Evolutionary conservation across 2,113 vertebrate species (phyloP).

Genomic region (Aphelocoma coerulescens): DNA sequence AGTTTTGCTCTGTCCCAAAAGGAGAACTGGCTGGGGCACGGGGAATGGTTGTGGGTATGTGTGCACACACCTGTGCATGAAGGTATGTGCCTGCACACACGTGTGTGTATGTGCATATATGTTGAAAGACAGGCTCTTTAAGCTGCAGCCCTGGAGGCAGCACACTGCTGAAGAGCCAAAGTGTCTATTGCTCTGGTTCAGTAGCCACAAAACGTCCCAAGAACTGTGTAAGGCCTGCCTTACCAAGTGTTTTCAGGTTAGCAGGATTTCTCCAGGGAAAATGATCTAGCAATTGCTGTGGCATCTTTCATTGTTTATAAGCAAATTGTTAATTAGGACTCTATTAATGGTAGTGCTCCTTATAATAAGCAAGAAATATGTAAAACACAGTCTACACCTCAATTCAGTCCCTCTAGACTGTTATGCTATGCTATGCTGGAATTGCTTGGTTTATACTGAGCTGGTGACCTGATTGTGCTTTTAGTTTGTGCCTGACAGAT

Average conservation of each 20-base stretch:
- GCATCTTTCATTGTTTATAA: background rate
- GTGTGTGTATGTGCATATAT: fast-evolving
- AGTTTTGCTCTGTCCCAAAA: background rate
- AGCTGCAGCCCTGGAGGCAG: background rate
- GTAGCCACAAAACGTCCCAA: background rate
- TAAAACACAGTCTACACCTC: background rate
- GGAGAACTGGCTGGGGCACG: background rate
- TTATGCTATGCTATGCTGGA: background rate
- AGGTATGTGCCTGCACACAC: background rate
- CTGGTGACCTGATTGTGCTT: background rate
- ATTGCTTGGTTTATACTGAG: background rate
- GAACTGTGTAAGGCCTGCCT: background rate
- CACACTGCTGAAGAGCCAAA: background rate
- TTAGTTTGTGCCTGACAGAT: background rate
- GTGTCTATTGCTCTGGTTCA: background rate
- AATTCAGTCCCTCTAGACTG: background rate
- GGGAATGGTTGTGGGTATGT: fast-evolving
- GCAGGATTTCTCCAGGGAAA: background rate
- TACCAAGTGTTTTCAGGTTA: background rate
- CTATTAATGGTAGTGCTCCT: background rate
- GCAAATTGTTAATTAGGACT: background rate
- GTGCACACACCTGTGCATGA: background rate
- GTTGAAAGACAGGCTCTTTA: background rate
- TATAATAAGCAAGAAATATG: background rate
- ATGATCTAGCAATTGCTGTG: background rate